Percentiles rank a stretch among this genome's conserved stretches.
phyloP scores from a whole-genome alignment of 2,797 vertebrate species.

The Sebastes matsubarae region DNA sequence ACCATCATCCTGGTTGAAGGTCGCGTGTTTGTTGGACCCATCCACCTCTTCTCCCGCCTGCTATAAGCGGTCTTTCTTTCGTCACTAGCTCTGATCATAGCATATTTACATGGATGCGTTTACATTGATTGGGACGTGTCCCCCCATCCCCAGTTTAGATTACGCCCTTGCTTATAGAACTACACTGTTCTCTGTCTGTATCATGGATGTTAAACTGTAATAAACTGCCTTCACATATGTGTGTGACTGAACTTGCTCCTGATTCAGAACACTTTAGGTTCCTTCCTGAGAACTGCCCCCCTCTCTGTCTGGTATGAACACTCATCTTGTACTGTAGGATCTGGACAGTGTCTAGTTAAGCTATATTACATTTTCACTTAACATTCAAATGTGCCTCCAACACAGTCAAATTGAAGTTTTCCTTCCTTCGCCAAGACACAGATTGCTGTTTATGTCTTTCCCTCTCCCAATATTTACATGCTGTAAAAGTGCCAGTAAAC shows the following conservation, averaged over 20 bases:
- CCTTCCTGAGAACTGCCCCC: conserved; percentile 6
- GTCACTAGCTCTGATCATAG: too few species aligned
- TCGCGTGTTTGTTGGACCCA: too few species aligned
- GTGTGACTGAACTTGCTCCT: conserved; percentile 18
- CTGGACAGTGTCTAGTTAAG: conserved; percentile 44
- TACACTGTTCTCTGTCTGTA: not conserved
- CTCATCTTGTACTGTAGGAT: not conserved
- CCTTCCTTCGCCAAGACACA: conserved; percentile 21
- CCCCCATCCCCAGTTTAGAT: not conserved
- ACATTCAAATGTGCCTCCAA: conserved; percentile 36
- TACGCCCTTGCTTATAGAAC: not conserved
- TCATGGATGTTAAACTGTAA: not conserved
- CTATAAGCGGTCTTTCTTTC: too few species aligned
- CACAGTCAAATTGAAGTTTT: conserved; percentile 19
- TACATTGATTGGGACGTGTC: too few species aligned
- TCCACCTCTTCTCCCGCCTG: too few species aligned
- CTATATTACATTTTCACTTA: conserved; percentile 36
- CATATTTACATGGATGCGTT: too few species aligned
- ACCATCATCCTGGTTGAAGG: too few species aligned
- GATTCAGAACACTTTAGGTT: conserved; percentile 16
- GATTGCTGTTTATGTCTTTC: conserved; percentile 29
- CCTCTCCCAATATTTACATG: conserved; percentile 33
- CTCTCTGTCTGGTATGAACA: conserved; percentile 1
- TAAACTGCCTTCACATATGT: not conserved
- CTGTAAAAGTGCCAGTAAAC: conserved; percentile 36